Conservation (phyloP, 1,140 invertebrate species). For the Bombus huntii region DNA sequence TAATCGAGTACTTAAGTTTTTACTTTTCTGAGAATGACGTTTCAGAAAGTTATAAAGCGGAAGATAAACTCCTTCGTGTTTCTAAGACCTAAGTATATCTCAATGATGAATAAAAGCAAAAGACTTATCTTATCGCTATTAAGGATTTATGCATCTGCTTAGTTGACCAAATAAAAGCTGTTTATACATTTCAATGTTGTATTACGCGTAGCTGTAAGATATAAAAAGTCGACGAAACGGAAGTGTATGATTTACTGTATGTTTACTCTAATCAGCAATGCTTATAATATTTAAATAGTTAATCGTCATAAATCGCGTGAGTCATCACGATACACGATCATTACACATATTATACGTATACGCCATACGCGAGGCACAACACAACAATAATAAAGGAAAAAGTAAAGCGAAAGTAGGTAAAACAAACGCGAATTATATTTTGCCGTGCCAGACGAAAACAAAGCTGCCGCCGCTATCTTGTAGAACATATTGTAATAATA, state of each 20-base stretch:
- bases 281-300: slow-evolving; percentile 60
- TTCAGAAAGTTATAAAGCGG: neutral
- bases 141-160: neutral
- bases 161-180: neutral
- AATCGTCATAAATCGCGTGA: slow-evolving; percentile 26
- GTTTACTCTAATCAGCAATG: slow-evolving; percentile 59
- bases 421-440: slow-evolving; percentile 65
- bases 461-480: slow-evolving; percentile 73
- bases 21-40: neutral
- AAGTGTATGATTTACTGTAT: slow-evolving; percentile 54
- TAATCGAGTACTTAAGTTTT: slow-evolving; percentile 4
- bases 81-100: neutral
- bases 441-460: slow-evolving; percentile 74
- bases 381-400: neutral
- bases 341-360: slow-evolving; percentile 17
- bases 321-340: neutral
- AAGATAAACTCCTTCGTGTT: neutral
- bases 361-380: neutral
- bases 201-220: slow-evolving; percentile 26
- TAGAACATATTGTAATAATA: slow-evolving; percentile 66
- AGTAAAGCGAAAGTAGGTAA: slow-evolving; percentile 8
- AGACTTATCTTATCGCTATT: neutral
- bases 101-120: neutral
- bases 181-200: slow-evolving; percentile 40
- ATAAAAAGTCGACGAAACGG: neutral